These are phyloP conservation scores for Melinopterus prodromus DNA, from an alignment of 2,888 invertebrate genomes.

Conservation along the genomic window DNA sequence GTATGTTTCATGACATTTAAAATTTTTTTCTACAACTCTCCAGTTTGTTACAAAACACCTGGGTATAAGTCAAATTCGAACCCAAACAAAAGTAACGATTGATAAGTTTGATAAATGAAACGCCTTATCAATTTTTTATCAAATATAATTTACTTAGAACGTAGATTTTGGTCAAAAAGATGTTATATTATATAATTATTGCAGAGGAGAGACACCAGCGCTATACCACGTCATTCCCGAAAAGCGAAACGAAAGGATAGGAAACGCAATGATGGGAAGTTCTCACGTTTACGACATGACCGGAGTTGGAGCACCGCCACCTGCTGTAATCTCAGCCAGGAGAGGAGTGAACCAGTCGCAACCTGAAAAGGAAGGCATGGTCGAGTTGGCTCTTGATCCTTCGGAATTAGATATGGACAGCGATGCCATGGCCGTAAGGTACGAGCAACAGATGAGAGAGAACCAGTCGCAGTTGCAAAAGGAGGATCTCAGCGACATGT, in stretches of 20 bases:
- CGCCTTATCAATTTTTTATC: too few relatives aligned
- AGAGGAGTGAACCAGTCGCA: slow-evolving; percentile 48
- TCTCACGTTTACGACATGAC: slow-evolving; percentile 97
- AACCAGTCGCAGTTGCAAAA: slow-evolving; percentile 87
- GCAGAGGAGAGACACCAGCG: slow-evolving; percentile 89
- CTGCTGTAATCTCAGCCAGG: slow-evolving; percentile 61
- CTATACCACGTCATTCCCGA: slow-evolving; percentile 96
- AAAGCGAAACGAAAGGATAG: slow-evolving; percentile 88
- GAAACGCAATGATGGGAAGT: slow-evolving; percentile 96
- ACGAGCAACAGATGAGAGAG: slow-evolving; percentile 95
- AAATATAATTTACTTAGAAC: slow-evolving; percentile 7
- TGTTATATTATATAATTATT: slow-evolving; percentile 39
- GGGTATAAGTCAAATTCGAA: not conserved
- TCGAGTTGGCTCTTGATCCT: slow-evolving; percentile 96
- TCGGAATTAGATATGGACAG: slow-evolving; percentile 96
- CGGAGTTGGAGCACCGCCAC: slow-evolving; percentile 68
- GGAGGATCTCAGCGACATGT: slow-evolving; percentile 98
- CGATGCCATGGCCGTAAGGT: slow-evolving; percentile 94
- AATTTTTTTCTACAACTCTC: not conserved
- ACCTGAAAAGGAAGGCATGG: slow-evolving; percentile 71
- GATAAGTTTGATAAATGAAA: not conserved
- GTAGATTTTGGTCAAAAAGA: not conserved
- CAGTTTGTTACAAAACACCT: not conserved
- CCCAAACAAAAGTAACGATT: not conserved
- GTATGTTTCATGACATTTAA: slow-evolving; percentile 57